A percentile compares a stretch with the other conserved stretches of the same genome.
These are phyloP conservation scores for Cyanoliseus patagonus DNA, from an alignment of 2,113 vertebrate species.

Conservation along the genomic window DNA sequence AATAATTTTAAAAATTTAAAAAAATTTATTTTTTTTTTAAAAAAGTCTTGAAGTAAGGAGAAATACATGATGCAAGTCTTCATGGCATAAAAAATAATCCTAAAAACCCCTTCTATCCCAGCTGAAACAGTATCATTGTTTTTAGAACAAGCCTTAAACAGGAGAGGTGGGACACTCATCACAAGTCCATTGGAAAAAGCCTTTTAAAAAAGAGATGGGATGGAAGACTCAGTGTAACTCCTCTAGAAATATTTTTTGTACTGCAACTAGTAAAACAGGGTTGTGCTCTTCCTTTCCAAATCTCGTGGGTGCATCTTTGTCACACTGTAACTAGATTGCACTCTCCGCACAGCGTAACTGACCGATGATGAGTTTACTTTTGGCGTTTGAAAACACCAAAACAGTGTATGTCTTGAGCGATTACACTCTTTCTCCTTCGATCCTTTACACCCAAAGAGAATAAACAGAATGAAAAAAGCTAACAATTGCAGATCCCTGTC, in stretches of 20 bases:
- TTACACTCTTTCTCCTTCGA: background rate
- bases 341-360: background rate
- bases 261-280: background rate
- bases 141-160: background rate
- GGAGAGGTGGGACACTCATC: rapidly evolving
- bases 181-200: background rate
- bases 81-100: background rate
- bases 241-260: background rate
- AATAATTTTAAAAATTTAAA: background rate
- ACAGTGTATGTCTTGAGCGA: no score
- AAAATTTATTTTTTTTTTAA: background rate
- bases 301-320: background rate
- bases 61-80: background rate
- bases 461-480: background rate
- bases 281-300: background rate
- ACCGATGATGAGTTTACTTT: background rate
- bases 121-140: background rate
- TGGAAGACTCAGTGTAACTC: background rate
- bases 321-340: background rate
- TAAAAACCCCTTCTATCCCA: background rate
- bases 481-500: background rate
- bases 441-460: background rate
- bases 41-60: background rate
- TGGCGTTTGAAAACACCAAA: background rate
- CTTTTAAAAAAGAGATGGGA: background rate